phyloP scores from a whole-genome alignment of 2,888 invertebrate genomes.

The Nyleta sp. region DNA sequence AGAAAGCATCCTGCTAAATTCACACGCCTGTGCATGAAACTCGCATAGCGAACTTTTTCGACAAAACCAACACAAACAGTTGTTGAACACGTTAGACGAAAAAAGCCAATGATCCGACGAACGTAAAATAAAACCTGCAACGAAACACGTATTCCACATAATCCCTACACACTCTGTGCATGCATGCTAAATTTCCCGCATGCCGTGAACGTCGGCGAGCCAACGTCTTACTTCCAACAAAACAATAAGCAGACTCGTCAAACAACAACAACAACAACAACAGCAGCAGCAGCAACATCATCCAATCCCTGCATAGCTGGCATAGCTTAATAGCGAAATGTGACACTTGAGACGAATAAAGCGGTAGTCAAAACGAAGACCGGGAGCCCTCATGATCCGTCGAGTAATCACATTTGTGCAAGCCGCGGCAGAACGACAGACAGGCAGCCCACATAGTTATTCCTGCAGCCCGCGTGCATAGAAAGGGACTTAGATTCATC shows the following conservation, averaged over 20 bases:
- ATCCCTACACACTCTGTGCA: constrained; percentile 5
- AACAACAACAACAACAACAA: constrained; percentile 19
- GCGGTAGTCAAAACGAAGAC: constrained; percentile 33
- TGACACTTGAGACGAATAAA: constrained; percentile 37
- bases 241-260: constrained; percentile 11
- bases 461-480: constrained; percentile 30
- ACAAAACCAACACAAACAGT: no score
- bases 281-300: background rate
- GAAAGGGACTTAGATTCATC: constrained; percentile 67
- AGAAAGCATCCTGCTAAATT: no score
- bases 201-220: constrained; percentile 19
- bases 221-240: constrained; percentile 24
- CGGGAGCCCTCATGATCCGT: constrained; percentile 35
- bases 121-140: no score
- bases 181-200: constrained; percentile 27
- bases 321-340: constrained; percentile 37
- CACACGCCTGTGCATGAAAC: no score
- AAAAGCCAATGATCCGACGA: no score
- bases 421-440: constrained; percentile 12
- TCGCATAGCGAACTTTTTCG: no score
- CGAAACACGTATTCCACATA: constrained; percentile 3
- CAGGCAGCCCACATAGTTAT: constrained; percentile 55
- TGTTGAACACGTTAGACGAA: no score
- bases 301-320: constrained; percentile 21
- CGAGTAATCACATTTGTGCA: constrained; percentile 31